Percentiles rank a stretch among this genome's conserved stretches.
Conservation (phyloP, 2,113 vertebrate species). For the Nipponia nippon region DNA sequence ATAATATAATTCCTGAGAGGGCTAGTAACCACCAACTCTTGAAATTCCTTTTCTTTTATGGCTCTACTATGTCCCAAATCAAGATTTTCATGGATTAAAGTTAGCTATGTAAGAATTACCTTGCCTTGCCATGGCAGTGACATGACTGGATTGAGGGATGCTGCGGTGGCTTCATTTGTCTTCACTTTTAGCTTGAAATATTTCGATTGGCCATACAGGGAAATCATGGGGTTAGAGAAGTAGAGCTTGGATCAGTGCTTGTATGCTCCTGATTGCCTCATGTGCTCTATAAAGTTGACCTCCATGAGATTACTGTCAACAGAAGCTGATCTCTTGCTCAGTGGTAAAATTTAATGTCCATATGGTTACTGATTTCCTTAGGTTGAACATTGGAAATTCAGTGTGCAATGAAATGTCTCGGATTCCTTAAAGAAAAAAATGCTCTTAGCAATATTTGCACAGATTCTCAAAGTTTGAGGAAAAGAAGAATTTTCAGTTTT, state of each 20-base stretch:
- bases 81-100: background rate
- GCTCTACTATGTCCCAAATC: background rate
- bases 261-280: background rate
- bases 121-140: background rate
- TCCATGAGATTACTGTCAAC: background rate
- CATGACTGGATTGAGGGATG: background rate
- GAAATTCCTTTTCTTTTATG: background rate
- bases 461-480: background rate
- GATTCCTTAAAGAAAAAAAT: background rate
- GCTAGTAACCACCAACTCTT: background rate
- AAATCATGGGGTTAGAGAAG: background rate
- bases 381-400: background rate
- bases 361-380: background rate
- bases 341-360: background rate
- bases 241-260: background rate
- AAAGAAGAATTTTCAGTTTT: background rate
- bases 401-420: background rate
- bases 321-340: background rate
- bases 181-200: background rate
- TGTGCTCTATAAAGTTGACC: background rate
- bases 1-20: background rate
- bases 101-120: background rate
- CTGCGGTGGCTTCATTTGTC: background rate
- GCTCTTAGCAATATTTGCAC: background rate
- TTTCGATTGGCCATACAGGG: background rate